phyloP scores from a whole-genome alignment of 1,140 invertebrate genomes.

The Drosophila setifemur region DNA sequence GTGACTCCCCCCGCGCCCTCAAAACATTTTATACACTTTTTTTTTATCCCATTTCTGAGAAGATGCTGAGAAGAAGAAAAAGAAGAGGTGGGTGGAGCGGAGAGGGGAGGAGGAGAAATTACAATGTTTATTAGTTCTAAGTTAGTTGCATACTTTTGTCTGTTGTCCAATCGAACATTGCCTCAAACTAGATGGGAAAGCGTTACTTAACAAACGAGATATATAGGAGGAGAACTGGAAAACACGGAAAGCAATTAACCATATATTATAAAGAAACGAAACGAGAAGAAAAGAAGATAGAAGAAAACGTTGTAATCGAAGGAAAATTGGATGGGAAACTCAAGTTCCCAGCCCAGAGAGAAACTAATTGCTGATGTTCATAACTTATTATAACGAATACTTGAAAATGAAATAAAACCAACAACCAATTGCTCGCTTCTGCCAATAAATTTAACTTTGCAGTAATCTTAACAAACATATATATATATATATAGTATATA shows the following conservation, averaged over 20 bases:
- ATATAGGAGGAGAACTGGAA: not conserved
- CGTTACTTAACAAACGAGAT: slow-evolving; percentile 1
- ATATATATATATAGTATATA: slow-evolving; percentile 7
- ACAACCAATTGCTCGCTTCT: slow-evolving; percentile 75
- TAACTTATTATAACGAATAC: slow-evolving; percentile 12
- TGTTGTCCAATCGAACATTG: slow-evolving; percentile 40
- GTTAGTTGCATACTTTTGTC: slow-evolving; percentile 27
- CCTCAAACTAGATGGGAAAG: slow-evolving; percentile 13
- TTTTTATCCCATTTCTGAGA: not conserved
- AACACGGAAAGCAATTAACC: not conserved
- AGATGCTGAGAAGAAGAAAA: too few relatives aligned
- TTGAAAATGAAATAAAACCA: slow-evolving; percentile 8
- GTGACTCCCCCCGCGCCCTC: too few relatives aligned
- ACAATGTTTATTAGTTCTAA: slow-evolving; percentile 46
- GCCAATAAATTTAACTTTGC: slow-evolving; percentile 66
- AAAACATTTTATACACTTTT: not conserved
- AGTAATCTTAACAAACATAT: slow-evolving; percentile 26
- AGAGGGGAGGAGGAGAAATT: too few relatives aligned
- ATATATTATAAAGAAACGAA: not conserved
- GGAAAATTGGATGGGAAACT: too few relatives aligned
- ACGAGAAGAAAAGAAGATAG: not conserved
- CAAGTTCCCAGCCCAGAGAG: not conserved
- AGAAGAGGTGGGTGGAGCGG: too few relatives aligned
- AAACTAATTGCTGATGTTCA: slow-evolving; percentile 30
- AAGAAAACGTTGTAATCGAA: not conserved